These are phyloP conservation scores for Sphinx pinastri DNA, from an alignment of 2,888 invertebrate genomes.

Conservation along the genomic window DNA sequence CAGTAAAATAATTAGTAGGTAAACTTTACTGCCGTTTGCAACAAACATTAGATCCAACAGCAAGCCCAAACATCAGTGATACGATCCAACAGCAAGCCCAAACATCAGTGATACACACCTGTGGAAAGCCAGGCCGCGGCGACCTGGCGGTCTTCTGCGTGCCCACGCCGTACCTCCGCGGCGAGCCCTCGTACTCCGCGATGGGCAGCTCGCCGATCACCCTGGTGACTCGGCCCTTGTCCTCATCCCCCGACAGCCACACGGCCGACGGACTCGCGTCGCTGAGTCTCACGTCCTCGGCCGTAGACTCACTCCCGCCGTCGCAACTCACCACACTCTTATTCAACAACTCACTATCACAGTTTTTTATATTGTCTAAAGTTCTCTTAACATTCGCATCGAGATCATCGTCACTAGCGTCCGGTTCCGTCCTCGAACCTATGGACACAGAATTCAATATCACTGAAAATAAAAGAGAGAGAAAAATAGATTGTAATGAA, in stretches of 20 bases:
- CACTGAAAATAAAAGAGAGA: slow-evolving; percentile 80
- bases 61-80: no score
- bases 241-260: slow-evolving; percentile 71
- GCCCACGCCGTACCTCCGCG: slow-evolving; percentile 91
- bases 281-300: slow-evolving; percentile 63
- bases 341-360: slow-evolving; percentile 79
- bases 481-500: slow-evolving; percentile 61
- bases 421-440: slow-evolving; percentile 82
- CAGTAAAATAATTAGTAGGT: no score
- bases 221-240: slow-evolving; percentile 80
- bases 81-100: neutral
- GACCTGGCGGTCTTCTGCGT: slow-evolving; percentile 89
- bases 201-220: slow-evolving; percentile 94
- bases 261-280: slow-evolving; percentile 68
- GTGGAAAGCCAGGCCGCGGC: slow-evolving; percentile 94
- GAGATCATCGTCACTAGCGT: slow-evolving; percentile 80
- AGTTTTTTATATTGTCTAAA: slow-evolving; percentile 80
- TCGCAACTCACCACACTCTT: slow-evolving; percentile 71
- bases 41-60: neutral
- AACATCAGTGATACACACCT: slow-evolving; percentile 62
- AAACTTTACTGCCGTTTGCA: neutral
- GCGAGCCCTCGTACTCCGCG: slow-evolving; percentile 96
- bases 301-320: slow-evolving; percentile 66
- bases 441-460: slow-evolving; percentile 82
- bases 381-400: slow-evolving; percentile 80